Conservation (phyloP, 64 coral and sea anemone genomes). For the Montipora cactus region DNA sequence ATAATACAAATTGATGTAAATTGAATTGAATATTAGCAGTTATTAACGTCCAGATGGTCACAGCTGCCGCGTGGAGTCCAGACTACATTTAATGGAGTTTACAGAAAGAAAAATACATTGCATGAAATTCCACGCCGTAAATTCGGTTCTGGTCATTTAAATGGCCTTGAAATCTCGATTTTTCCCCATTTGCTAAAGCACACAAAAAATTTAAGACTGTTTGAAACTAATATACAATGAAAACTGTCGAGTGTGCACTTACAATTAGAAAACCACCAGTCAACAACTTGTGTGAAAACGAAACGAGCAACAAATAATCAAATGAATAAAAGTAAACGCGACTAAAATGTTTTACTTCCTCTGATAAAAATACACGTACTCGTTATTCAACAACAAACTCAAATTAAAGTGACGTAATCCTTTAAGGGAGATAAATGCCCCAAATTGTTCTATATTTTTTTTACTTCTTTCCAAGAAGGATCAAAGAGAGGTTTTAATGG, state of each 20-base stretch:
- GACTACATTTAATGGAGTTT: neutral
- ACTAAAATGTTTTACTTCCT: neutral
- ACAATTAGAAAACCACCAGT: neutral
- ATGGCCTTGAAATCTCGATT: neutral
- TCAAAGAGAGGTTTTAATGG: neutral
- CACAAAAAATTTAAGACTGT: neutral
- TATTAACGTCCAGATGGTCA: conserved; percentile 39
- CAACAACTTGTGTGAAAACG: neutral
- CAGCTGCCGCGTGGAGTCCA: conserved; percentile 2
- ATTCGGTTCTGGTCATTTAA: neutral
- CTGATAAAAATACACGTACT: neutral
- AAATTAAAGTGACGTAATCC: neutral
- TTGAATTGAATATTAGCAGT: conserved; percentile 64
- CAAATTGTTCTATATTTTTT: neutral
- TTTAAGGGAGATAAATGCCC: neutral
- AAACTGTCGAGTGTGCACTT: neutral
- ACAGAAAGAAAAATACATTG: neutral
- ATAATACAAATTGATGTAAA: conserved; percentile 67
- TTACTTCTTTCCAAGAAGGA: neutral
- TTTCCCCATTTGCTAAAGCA: neutral
- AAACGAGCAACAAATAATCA: neutral
- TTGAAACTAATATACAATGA: neutral
- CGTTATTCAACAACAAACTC: neutral
- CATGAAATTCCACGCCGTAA: neutral
- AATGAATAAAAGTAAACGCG: neutral